These are phyloP conservation scores for Xylocopa sonorina DNA, from an alignment of 1,140 invertebrate genomes.

Conservation along the genomic window DNA sequence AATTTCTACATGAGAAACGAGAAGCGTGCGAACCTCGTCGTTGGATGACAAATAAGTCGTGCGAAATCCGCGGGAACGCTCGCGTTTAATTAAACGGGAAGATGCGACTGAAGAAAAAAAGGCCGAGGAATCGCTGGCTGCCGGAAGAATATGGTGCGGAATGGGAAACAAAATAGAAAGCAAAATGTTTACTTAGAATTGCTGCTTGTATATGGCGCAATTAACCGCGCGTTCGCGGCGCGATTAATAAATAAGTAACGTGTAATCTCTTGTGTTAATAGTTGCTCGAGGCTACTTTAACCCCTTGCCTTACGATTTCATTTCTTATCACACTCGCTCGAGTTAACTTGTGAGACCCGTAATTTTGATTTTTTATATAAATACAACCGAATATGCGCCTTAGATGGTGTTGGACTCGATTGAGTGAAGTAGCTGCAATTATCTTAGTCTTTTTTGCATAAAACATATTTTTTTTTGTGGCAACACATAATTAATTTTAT, in stretches of 20 bases:
- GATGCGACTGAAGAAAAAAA: background rate
- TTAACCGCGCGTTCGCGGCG: background rate
- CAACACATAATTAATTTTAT: too few species aligned
- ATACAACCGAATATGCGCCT: too few species aligned
- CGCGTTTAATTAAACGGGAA: slow-evolving; percentile 25
- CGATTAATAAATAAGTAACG: background rate
- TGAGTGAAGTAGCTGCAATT: too few species aligned
- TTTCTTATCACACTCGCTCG: too few species aligned
- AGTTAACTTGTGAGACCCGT: too few species aligned
- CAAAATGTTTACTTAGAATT: background rate
- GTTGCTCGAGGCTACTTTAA: background rate
- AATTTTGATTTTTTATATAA: too few species aligned
- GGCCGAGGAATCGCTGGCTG: background rate
- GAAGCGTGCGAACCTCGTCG: background rate
- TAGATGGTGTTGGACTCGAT: too few species aligned
- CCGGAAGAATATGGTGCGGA: background rate
- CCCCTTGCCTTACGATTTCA: too few species aligned
- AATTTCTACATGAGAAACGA: background rate
- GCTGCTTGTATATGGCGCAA: background rate
- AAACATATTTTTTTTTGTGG: too few species aligned
- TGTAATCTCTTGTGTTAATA: background rate
- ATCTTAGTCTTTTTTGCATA: too few species aligned
- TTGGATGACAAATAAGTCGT: slow-evolving; percentile 18
- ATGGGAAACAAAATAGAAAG: too few species aligned
- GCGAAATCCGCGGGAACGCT: slow-evolving; percentile 1